phyloP scores from a whole-genome alignment of 2,888 invertebrate species.

The Mechanitis mazaeus region DNA sequence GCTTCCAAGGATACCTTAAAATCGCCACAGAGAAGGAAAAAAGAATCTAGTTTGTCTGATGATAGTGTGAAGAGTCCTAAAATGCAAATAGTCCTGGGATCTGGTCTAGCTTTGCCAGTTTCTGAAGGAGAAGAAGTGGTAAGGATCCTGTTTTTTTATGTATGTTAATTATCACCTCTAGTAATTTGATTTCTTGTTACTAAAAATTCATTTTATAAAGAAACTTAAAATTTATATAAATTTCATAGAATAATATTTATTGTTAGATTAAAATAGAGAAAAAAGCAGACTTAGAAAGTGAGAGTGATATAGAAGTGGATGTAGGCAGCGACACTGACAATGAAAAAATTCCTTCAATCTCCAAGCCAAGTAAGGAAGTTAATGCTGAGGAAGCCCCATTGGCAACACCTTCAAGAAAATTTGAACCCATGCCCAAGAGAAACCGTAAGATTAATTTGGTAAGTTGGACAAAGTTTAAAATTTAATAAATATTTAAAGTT shows the following conservation, averaged over 20 bases:
- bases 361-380: constrained; percentile 10
- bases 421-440: constrained; percentile 66
- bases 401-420: constrained; percentile 54
- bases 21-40: constrained; percentile 52
- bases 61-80: constrained; percentile 62
- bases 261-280: constrained; percentile 71
- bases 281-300: constrained; percentile 64
- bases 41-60: constrained; percentile 57
- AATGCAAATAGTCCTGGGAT: constrained; percentile 71
- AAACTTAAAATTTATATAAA: not conserved
- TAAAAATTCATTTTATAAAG: too few relatives aligned
- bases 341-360: constrained; percentile 35
- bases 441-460: constrained; percentile 75
- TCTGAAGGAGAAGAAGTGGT: constrained; percentile 79
- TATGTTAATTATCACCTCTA: not conserved
- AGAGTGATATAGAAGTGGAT: constrained; percentile 78
- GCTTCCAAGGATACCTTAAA: constrained; percentile 49
- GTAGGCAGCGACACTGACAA: constrained; percentile 75
- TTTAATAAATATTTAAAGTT: constrained; percentile 5
- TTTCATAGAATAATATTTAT: constrained; percentile 6
- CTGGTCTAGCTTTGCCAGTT: constrained; percentile 72
- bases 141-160: constrained; percentile 30
- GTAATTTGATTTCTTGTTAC: too few relatives aligned
- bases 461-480: constrained; percentile 25
- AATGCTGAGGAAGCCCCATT: constrained; percentile 44